Conservation (phyloP, 2,113 vertebrate genomes). For the Hippoglossus stenolepis region DNA sequence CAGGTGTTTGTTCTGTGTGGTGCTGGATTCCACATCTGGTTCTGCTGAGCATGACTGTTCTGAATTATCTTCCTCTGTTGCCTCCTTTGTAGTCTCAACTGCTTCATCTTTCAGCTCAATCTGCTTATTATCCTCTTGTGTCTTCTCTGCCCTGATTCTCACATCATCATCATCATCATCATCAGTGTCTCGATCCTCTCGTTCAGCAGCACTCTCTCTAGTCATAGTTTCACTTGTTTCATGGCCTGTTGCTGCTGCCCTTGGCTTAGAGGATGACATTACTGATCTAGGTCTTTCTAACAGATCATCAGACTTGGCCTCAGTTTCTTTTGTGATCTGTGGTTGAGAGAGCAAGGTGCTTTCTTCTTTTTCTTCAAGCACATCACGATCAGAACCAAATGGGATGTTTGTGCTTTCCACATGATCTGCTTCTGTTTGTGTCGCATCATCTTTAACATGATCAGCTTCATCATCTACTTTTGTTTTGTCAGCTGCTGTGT, state of each 20-base stretch:
- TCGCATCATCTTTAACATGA: neutral
- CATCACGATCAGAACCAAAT: neutral
- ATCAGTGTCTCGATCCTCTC: neutral
- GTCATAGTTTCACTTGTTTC: neutral
- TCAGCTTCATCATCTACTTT: neutral
- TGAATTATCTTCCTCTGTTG: slow-evolving; percentile 12
- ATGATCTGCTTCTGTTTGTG: neutral
- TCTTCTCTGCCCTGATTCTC: neutral
- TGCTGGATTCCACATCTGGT: slow-evolving; percentile 31
- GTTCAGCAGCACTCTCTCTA: neutral
- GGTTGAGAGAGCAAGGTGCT: neutral
- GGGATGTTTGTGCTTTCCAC: neutral
- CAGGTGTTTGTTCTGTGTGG: neutral
- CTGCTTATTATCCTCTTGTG: slow-evolving; percentile 18
- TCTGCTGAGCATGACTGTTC: slow-evolving; percentile 10
- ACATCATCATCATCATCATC: neutral
- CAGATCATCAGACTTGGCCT: neutral
- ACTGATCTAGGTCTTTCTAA: neutral
- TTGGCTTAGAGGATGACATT: neutral
- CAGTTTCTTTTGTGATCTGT: neutral
- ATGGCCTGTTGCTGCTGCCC: neutral
- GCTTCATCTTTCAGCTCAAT: slow-evolving; percentile 12
- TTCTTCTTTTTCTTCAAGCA: slow-evolving; percentile 7
- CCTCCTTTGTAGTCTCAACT: neutral
- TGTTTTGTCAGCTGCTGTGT: neutral